These are phyloP conservation scores for Itoplectis maculator DNA, from an alignment of 2,888 invertebrate species.

Conservation along the genomic window DNA sequence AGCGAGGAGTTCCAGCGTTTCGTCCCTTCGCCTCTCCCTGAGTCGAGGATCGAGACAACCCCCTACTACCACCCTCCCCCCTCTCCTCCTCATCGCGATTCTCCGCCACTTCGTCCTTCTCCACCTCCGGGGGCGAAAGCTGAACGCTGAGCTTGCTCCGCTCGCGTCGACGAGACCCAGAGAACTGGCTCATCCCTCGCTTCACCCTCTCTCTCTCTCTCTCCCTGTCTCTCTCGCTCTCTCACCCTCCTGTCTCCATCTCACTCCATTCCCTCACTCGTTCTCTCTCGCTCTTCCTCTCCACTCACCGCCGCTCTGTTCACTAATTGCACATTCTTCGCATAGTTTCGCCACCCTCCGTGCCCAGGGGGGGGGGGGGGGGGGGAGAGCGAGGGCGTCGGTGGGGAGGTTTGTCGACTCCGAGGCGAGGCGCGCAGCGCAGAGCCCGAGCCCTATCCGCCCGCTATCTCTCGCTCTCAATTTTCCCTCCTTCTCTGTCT, in stretches of 20 bases:
- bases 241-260: constrained; percentile 83
- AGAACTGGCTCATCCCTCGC: constrained; percentile 63
- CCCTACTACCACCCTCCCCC: too few species aligned
- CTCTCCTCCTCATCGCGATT: constrained; percentile 64
- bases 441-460: constrained; percentile 70
- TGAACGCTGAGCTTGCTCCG: constrained; percentile 59
- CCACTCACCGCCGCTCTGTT: constrained; percentile 88
- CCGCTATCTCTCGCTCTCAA: constrained; percentile 69
- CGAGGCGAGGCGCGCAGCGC: constrained; percentile 70
- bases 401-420: constrained; percentile 72
- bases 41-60: constrained; percentile 44
- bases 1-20: constrained; percentile 43
- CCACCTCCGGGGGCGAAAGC: constrained; percentile 63
- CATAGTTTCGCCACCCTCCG: constrained; percentile 92
- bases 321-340: constrained; percentile 99
- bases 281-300: constrained; percentile 79
- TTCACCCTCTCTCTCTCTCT: constrained; percentile 34
- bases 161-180: constrained; percentile 61
- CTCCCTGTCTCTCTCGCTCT: constrained; percentile 78
- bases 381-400: too few species aligned
- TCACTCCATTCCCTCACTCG: constrained; percentile 88
- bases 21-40: constrained; percentile 65
- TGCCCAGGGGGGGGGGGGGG: constrained; percentile 54
- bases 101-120: constrained; percentile 70
- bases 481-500: constrained; percentile 56